These are phyloP conservation scores for Anoplopoma fimbria DNA, from an alignment of 2,113 vertebrate species.

Conservation along the genomic window DNA sequence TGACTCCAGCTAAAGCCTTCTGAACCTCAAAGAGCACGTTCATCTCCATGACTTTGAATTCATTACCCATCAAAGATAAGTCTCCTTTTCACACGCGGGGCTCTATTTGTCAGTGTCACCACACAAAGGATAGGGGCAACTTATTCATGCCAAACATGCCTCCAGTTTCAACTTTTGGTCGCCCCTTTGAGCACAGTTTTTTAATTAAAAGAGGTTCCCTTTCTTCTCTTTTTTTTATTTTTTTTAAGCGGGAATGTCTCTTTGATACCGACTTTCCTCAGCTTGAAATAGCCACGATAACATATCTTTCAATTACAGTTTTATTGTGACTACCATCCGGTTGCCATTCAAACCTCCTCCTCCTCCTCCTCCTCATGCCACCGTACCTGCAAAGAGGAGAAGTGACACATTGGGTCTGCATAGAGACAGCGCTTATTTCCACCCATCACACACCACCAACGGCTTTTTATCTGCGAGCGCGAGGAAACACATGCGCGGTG, in stretches of 20 bases:
- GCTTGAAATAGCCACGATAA: slow-evolving; percentile 82
- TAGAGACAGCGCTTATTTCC: slow-evolving; percentile 78
- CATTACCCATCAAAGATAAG: slow-evolving; percentile 86
- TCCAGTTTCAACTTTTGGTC: slow-evolving; percentile 83
- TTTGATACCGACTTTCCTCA: slow-evolving; percentile 74
- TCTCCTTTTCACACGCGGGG: slow-evolving; percentile 79
- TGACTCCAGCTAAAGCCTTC: slow-evolving; percentile 79
- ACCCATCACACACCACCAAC: slow-evolving; percentile 56
- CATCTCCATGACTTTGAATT: slow-evolving; percentile 85
- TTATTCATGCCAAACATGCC: slow-evolving; percentile 87
- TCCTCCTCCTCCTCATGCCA: slow-evolving; percentile 32
- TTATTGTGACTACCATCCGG: slow-evolving; percentile 82
- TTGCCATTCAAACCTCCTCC: slow-evolving; percentile 75
- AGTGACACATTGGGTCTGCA: slow-evolving; percentile 77
- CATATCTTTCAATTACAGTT: slow-evolving; percentile 87
- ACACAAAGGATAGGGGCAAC: slow-evolving; percentile 81
- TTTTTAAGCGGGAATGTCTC: slow-evolving; percentile 69
- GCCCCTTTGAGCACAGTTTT: slow-evolving; percentile 79
- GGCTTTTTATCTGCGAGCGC: slow-evolving; percentile 75
- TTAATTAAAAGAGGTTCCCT: slow-evolving; percentile 83
- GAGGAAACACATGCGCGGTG: slow-evolving; percentile 54
- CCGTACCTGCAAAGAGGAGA: slow-evolving; percentile 77
- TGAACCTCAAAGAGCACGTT: slow-evolving; percentile 83
- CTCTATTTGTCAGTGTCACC: slow-evolving; percentile 87
- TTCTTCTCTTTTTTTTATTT: slow-evolving; percentile 75